Base-by-base conservation (phyloP, 1,140 invertebrate species). In the Drosophila subobscura region DNA sequence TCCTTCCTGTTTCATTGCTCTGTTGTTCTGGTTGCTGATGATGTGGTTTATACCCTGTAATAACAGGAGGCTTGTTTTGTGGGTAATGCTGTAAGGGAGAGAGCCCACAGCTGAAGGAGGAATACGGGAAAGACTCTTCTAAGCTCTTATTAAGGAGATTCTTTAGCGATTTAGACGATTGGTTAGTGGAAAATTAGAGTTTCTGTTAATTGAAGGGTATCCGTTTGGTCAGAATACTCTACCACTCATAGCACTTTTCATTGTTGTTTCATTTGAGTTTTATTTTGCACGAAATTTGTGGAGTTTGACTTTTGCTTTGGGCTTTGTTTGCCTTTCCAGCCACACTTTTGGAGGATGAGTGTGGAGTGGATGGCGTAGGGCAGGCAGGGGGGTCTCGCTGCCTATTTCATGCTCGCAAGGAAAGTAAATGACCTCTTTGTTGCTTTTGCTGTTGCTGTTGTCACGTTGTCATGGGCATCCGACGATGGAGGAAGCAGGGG, bases 371-470 rank as follows among this genome's bases (percentile, higher is more conserved):
- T 20, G 8, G 7, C 25, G 25, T 27, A 3, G 33, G 33, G 8
- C 8, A 12, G 8, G 33, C 16, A 20, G 33, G 10, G 33, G 29
- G 8, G 7, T 8, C 8, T 7, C 57, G 29, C 49, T 72, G 64
- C 77, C 86, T 85, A 85, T 86, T 85, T 85, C 84, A 85, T 85
- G 81, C 81, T 86, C 56, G 77, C 83, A 86, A 86, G 70, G 81
- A 86, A 86, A 86, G 81, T 86, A 86, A 86, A 88, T 86, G 81
- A 86, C 81, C 81, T 81, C 81, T 86, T 88, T 86, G 78, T 76
- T 52, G 50, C n/a, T 25, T 33, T 51, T 23, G 12, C 53, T 63
- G 67, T 56, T 73, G 64, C 56, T 50, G 33, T 37, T 83, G 83
- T 68, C 63, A 77, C 70, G 73, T 76, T 77, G 73, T 68, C 72